phyloP scores from a whole-genome alignment of 2,113 vertebrate genomes.

The Nycticebus coucang region DNA sequence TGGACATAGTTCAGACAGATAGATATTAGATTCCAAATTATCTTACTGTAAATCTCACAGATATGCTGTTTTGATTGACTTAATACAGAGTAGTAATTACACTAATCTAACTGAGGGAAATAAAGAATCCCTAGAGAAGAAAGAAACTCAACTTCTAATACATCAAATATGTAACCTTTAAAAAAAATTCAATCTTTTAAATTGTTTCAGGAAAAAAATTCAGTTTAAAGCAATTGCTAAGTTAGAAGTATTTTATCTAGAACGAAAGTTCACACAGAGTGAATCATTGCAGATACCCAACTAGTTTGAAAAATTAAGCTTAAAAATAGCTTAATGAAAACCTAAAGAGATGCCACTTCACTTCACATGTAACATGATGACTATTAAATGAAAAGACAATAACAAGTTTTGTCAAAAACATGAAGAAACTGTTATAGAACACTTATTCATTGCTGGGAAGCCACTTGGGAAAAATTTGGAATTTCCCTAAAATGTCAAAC shows the following conservation, averaged over 20 bases:
- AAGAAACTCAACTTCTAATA: neutral
- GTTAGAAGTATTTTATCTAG: neutral
- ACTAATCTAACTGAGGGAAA: neutral
- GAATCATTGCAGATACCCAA: neutral
- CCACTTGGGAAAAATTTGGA: neutral
- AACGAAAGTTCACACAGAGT: neutral
- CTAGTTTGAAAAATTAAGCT: neutral
- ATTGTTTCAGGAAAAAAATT: neutral
- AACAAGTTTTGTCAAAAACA: neutral
- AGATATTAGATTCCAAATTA: neutral
- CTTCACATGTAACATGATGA: neutral
- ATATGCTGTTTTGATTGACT: neutral
- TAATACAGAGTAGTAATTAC: neutral
- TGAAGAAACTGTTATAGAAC: neutral
- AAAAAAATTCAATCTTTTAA: neutral
- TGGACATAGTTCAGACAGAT: neutral
- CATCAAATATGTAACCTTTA: neutral
- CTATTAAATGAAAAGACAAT: neutral
- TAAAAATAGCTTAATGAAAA: constrained; percentile 36
- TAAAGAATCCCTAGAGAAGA: neutral
- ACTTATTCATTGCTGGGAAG: neutral
- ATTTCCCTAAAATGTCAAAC: neutral
- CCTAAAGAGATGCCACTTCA: neutral
- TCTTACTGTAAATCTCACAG: neutral
- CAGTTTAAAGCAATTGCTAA: neutral